Evolutionary conservation across 2,888 invertebrate species (phyloP), one percentile per base, ranked within the genome.

Genomic region (Ectemnius cavifrons): DNA sequence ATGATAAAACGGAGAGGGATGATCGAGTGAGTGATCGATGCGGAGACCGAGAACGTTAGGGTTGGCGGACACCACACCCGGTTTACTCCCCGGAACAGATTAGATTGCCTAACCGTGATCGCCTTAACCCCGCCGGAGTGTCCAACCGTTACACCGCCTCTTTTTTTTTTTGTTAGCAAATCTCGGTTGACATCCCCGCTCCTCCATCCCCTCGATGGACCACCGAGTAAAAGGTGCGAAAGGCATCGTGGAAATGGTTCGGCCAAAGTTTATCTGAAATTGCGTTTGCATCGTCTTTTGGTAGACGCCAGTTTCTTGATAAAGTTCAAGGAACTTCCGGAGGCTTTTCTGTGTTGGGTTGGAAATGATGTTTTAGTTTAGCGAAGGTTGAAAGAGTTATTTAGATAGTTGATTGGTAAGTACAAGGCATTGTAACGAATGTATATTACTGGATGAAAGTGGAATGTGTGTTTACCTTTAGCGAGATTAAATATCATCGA

Each of bases 31-130:
- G 84, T 80, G 85, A 87, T 86, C 85, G 84, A 84, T 73, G 75
- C 82, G 78, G 81, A 79, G 79, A 79, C 77, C 77, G 67, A 61
- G 76, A 71, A 71, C 72, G 70, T 64, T 68, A 78, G 77, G 73
- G 72, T 56, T 63, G 67, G 77, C 76, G 80, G 82, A 37, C 37
- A 37, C 37, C 37, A 37, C 37, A 37, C 76, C 79, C 69, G 80
- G 86, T 85, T 84, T 84, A 81, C 75, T 75, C 84, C 84, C 66
- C 71, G 72, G 83, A 85, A 83, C 77, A 89, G 86, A 89, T 89
- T 89, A 88, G 88, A 89, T 89, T 88, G 89, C 86, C 81, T 75
- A 68, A 74, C 75, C 75, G 71, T 84, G 81, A 81, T 81, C 82
- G 71, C 77, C 75, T 71, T 72, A 67, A 73, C 45, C 67, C 46